Conservation (phyloP, 2,888 invertebrate genomes). For the Philopedon plagiatum region DNA sequence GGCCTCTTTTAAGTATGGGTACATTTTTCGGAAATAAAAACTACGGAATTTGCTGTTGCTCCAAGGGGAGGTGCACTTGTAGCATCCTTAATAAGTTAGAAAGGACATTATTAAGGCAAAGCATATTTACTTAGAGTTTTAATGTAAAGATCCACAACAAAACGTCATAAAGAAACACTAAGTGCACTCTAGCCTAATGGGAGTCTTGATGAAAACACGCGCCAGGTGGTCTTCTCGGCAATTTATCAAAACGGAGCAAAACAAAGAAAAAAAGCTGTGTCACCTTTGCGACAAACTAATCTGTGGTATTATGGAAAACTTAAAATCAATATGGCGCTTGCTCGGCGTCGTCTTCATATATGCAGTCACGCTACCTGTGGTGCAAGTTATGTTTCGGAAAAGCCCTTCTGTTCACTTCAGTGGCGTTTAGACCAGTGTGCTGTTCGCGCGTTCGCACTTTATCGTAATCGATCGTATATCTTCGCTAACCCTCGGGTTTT, state of each 20-base stretch:
- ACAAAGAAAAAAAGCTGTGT: constrained; percentile 45
- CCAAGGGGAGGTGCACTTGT: neutral
- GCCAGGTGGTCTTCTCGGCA: constrained; percentile 38
- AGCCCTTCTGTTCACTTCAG: constrained; percentile 64
- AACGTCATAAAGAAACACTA: constrained; percentile 27
- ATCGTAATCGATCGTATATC: constrained; percentile 63
- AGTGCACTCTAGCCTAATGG: constrained; percentile 38
- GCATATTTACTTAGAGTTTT: constrained; percentile 4
- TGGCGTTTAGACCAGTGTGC: constrained; percentile 65
- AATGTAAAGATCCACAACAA: constrained; percentile 9
- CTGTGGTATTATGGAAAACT: constrained; percentile 57
- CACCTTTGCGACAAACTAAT: constrained; percentile 50
- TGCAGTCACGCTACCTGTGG: constrained; percentile 65
- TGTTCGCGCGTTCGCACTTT: constrained; percentile 64
- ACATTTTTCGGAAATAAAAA: too few species aligned
- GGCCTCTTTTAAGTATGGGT: too few species aligned
- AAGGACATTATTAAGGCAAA: neutral
- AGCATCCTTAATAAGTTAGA: neutral
- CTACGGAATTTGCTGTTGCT: neutral
- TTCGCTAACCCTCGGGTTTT: constrained; percentile 62
- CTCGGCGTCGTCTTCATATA: constrained; percentile 63
- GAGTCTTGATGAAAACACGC: constrained; percentile 37
- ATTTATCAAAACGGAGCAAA: constrained; percentile 44
- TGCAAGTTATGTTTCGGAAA: constrained; percentile 61
- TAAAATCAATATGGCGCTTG: constrained; percentile 70